These are phyloP conservation scores for Hermaeophaga mercurialis DNA, from an alignment of 2,888 invertebrate genomes.

Conservation along the genomic window DNA sequence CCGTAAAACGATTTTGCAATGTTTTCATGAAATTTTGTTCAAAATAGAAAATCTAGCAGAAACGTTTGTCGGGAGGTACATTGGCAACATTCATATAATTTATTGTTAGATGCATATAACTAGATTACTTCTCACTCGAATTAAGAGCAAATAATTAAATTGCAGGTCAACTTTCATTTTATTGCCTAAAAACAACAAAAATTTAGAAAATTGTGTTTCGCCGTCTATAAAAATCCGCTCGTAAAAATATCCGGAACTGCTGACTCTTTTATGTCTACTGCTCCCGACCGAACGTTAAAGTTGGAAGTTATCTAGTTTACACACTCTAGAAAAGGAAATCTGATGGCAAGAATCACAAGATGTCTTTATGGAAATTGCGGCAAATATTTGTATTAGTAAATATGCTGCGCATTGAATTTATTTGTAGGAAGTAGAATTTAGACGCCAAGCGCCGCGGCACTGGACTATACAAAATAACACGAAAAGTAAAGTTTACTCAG, in stretches of 20 bases:
- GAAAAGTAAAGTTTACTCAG: background rate
- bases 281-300: background rate
- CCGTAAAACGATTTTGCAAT: too few relatives aligned
- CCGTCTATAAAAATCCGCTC: slow-evolving; percentile 5
- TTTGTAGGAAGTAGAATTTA: background rate
- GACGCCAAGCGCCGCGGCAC: background rate
- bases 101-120: too few relatives aligned
- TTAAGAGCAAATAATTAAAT: too few relatives aligned
- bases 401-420: background rate
- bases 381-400: slow-evolving; percentile 5
- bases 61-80: too few relatives aligned
- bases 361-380: slow-evolving; percentile 4
- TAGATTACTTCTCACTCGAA: too few relatives aligned
- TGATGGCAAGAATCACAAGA: background rate
- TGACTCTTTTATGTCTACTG: slow-evolving; percentile 3
- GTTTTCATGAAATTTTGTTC: too few relatives aligned
- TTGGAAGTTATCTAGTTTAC: slow-evolving; percentile 6
- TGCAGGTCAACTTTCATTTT: background rate
- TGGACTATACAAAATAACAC: background rate
- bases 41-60: too few relatives aligned
- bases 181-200: slow-evolving; percentile 10
- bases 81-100: too few relatives aligned
- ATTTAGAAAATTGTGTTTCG: slow-evolving; percentile 5
- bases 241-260: slow-evolving; percentile 12
- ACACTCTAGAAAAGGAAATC: slow-evolving; percentile 4